phyloP scores from a whole-genome alignment of 2,797 vertebrate species.

The Aplochiton taeniatus region DNA sequence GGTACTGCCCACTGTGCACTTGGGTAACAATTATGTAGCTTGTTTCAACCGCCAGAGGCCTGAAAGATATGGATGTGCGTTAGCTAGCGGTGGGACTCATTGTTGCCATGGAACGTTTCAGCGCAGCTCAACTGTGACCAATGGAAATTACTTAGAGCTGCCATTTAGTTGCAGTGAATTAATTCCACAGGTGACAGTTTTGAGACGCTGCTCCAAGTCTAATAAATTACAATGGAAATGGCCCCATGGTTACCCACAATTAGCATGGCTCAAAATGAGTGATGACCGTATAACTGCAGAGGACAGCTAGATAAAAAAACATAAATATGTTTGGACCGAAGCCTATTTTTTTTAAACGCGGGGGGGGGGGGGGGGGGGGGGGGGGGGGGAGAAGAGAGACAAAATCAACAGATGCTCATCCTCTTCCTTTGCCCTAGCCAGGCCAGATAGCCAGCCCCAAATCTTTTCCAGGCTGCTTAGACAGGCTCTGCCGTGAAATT shows the following conservation, averaged over 20 bases:
- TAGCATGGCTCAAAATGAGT: conserved; percentile 6
- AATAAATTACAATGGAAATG: not conserved
- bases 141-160: conserved; percentile 31
- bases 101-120: conserved; percentile 37
- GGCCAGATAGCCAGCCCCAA: not conserved
- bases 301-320: conserved; percentile 12
- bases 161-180: conserved; percentile 2
- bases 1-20: no score
- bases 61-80: no score
- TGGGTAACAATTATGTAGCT: no score
- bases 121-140: conserved; percentile 51
- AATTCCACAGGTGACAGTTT: conserved; percentile 51
- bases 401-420: conserved; percentile 19
- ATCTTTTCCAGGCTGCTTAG: conserved; percentile 17
- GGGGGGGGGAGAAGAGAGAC: conserved; percentile 25
- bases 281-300: conserved; percentile 15
- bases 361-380: no score
- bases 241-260: conserved; percentile 24
- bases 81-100: conserved; percentile 37
- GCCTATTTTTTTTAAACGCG: not conserved
- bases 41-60: no score
- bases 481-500: conserved; percentile 44
- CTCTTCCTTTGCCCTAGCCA: not conserved
- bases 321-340: not conserved
- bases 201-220: conserved; percentile 14